Conservation (phyloP, 2,797 vertebrate genomes). For the Cyprinodon diabolis region DNA sequence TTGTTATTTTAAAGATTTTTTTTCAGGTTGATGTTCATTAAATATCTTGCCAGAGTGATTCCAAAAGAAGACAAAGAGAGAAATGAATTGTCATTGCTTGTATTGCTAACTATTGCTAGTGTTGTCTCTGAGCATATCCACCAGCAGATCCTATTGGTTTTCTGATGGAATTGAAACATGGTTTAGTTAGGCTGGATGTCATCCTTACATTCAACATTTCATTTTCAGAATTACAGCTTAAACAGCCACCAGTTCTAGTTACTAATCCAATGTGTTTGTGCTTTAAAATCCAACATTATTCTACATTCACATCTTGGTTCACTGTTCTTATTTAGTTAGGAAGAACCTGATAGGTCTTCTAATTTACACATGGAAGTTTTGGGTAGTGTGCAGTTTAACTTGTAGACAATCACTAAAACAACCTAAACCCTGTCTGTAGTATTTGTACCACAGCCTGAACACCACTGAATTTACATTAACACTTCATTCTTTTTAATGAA, state of each 20-base stretch:
- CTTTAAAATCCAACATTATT: background rate
- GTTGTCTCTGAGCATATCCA: background rate
- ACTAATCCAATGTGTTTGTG: background rate
- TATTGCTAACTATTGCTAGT: background rate
- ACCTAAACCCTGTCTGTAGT: background rate
- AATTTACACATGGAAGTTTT: background rate
- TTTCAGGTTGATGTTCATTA: background rate
- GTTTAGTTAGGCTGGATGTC: background rate
- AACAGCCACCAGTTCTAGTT: background rate
- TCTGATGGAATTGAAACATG: background rate
- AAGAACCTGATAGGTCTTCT: background rate
- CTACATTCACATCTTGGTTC: background rate
- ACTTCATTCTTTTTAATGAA: conserved; percentile 7
- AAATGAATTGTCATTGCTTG: background rate
- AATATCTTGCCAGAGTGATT: background rate
- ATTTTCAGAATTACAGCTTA: background rate
- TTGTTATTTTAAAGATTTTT: background rate
- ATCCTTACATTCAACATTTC: background rate
- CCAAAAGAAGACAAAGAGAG: background rate
- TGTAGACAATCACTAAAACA: background rate
- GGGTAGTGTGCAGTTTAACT: background rate
- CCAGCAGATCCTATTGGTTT: background rate
- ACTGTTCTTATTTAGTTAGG: too few relatives aligned
- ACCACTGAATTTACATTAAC: background rate
- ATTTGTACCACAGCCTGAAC: background rate